Conservation (phyloP, 2,797 vertebrate genomes). For the Silurus aristotelis region DNA sequence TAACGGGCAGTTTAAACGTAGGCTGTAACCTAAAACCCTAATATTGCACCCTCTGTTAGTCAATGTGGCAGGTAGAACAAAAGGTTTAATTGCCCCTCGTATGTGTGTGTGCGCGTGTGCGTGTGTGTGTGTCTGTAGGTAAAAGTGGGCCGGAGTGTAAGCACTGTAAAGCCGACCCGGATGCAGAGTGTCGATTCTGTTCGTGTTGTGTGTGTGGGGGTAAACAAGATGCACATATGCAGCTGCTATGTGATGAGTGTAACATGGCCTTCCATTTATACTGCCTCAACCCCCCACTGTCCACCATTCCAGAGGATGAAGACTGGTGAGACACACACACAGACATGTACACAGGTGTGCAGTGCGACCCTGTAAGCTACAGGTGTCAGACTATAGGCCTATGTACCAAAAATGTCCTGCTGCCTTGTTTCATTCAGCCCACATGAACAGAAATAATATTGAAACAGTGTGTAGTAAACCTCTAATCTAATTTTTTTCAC, state of each 20-base stretch:
- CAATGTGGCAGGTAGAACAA: neutral
- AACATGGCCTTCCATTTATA: slow-evolving; percentile 99
- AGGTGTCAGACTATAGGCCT: neutral
- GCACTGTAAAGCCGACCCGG: slow-evolving; percentile 94
- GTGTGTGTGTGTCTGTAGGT: slow-evolving; percentile 70
- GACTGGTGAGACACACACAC: slow-evolving; percentile 84
- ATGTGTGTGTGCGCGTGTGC: slow-evolving; percentile 28
- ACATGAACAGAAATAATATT: neutral
- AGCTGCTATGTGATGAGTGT: slow-evolving; percentile 97
- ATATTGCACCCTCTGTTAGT: neutral
- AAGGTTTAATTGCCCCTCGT: neutral
- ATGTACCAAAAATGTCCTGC: neutral
- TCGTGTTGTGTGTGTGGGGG: slow-evolving; percentile 96
- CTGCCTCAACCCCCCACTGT: slow-evolving; percentile 95
- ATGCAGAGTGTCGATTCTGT: slow-evolving; percentile 91
- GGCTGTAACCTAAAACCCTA: slow-evolving; percentile 47
- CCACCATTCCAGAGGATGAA: slow-evolving; percentile 94
- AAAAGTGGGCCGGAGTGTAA: slow-evolving; percentile 98
- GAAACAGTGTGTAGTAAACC: neutral
- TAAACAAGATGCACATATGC: slow-evolving; percentile 97
- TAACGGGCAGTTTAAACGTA: slow-evolving; percentile 97
- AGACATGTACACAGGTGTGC: neutral
- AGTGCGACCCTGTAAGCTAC: neutral
- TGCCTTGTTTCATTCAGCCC: neutral
- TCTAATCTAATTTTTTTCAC: neutral